phyloP scores from a whole-genome alignment of 2,888 invertebrate species.

The Caenorhabditis drosophilae region DNA sequence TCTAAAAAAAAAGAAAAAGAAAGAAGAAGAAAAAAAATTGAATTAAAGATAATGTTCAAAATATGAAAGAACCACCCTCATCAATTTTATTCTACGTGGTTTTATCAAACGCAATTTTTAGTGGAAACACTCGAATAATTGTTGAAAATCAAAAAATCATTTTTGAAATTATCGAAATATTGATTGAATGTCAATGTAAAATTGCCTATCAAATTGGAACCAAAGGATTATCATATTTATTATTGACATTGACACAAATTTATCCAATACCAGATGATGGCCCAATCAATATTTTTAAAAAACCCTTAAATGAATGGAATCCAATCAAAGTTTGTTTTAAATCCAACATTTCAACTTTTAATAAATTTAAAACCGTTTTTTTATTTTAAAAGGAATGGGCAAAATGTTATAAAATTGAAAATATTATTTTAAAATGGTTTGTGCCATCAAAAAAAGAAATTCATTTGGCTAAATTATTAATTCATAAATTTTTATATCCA shows the following conservation, averaged over 20 bases:
- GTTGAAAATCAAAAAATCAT: constrained; percentile 35
- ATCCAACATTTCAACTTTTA: no score
- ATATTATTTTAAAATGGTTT: constrained; percentile 24
- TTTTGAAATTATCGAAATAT: constrained; percentile 21
- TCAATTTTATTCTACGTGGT: constrained; percentile 33
- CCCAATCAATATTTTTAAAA: no score
- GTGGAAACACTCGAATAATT: constrained; percentile 8
- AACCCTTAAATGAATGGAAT: constrained; percentile 35
- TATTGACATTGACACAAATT: constrained; percentile 17
- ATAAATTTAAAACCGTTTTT: background rate
- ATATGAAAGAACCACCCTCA: constrained; percentile 17
- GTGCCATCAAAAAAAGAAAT: constrained; percentile 23
- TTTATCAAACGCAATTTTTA: constrained; percentile 20
- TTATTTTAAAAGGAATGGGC: constrained; percentile 34
- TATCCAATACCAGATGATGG: constrained; percentile 15
- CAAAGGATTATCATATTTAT: constrained; percentile 12
- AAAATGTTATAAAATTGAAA: constrained; percentile 16
- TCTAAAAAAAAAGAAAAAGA: constrained; percentile 1
- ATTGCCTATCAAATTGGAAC: constrained; percentile 22
- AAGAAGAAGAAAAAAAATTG: background rate
- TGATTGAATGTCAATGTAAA: constrained; percentile 29
- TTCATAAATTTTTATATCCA: constrained; percentile 29
- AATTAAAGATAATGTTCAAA: constrained; percentile 27
- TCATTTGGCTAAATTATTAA: constrained; percentile 18
- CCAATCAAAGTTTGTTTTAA: constrained; percentile 20